Percentiles rank a stretch among this genome's conserved stretches.
These are phyloP conservation scores for Lanius ludovicianus DNA, from an alignment of 2,113 vertebrate genomes.

Conservation along the genomic window DNA sequence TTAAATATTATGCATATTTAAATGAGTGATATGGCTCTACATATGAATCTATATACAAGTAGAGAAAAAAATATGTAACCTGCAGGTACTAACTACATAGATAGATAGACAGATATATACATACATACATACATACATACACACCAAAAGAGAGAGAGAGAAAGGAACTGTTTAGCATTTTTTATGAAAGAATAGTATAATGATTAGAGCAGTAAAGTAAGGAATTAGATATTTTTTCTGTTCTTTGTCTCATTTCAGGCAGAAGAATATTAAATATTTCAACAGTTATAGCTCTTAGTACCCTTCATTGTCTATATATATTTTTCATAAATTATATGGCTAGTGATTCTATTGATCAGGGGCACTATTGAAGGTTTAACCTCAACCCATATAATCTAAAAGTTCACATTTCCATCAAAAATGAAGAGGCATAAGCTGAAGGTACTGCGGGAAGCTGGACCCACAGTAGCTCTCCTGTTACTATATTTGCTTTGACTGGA, in stretches of 20 bases:
- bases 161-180: not conserved
- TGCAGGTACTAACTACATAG: not conserved
- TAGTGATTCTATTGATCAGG: not conserved
- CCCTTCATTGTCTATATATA: accelerated
- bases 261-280: not conserved
- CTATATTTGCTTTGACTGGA: not conserved
- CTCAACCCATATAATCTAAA: not conserved
- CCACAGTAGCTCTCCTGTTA: not conserved
- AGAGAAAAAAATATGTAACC: not conserved
- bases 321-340: not conserved
- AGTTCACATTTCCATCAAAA: not conserved
- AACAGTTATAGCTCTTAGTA: not conserved
- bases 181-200: not conserved
- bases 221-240: not conserved
- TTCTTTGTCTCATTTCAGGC: not conserved
- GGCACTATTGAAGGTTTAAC: not conserved
- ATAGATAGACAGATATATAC: not conserved
- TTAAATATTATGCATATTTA: not conserved
- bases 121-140: not conserved
- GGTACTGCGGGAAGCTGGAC: not conserved
- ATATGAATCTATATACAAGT: not conserved
- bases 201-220: not conserved
- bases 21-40: not conserved
- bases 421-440: not conserved
- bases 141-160: no score